Percentiles rank a stretch among this genome's conserved stretches.
These are phyloP conservation scores for Saxicola maurus DNA, from an alignment of 2,797 vertebrate species.

Conservation along the genomic window DNA sequence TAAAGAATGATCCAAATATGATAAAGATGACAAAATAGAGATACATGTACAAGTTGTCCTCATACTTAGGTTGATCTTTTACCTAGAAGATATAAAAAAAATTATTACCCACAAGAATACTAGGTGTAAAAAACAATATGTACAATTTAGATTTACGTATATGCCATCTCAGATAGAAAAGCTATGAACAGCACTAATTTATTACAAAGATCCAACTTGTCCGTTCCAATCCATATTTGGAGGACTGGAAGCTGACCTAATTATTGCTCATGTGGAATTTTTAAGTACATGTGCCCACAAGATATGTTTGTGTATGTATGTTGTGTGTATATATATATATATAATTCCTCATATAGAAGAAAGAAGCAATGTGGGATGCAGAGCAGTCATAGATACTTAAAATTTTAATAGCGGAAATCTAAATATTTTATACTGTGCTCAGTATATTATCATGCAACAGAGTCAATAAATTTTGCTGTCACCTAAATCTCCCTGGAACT, in stretches of 20 bases:
- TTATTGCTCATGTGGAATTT: neutral
- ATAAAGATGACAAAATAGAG: constrained; percentile 96
- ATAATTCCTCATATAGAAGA: neutral
- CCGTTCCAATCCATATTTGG: neutral
- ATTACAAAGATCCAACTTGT: neutral
- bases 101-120: neutral
- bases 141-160: neutral
- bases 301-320: neutral
- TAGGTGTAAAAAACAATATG: neutral
- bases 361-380: neutral
- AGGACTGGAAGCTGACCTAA: neutral
- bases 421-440: neutral
- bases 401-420: neutral
- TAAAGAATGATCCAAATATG: constrained; percentile 97
- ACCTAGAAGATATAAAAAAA: constrained; percentile 70
- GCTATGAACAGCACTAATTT: neutral
- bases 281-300: neutral
- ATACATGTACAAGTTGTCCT: constrained; percentile 88
- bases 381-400: neutral
- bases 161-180: neutral
- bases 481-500: neutral
- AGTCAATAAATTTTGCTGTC: neutral
- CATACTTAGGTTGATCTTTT: constrained; percentile 84
- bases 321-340: neutral
- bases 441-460: neutral